Base-by-base conservation (phyloP, 2,113 vertebrate species). In the Mungos mungo region DNA sequence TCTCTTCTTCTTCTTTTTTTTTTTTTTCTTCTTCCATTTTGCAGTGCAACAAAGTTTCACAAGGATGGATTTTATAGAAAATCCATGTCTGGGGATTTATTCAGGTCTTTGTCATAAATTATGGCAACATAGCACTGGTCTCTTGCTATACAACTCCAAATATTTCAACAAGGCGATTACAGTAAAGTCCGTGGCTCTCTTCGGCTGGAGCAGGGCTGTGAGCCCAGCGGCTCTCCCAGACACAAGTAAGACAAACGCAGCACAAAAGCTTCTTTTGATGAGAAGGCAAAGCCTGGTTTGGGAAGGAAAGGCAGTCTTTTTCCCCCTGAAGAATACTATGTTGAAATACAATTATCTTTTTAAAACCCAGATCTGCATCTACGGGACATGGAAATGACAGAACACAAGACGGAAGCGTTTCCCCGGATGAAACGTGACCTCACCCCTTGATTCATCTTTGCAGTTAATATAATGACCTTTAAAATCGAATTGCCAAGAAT, bases 1-100 rank as follows among this genome's bases (percentile, higher is more conserved):
- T 52, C 35, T 57, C 74, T 88, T 14, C 45, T 79, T 50, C 21
- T 66, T 66, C 21, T 66, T 66, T 1, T 29, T 29, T 29, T 29
- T 31, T 66, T 31, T 66, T 52, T 31, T 52, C 50, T 52, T 33
- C 11, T 52, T 11, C 9, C 96, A 96, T 93, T 97, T 97, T 85
- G 54, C 90, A 87, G 69, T 35, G 85, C 91, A 88, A 95, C 95
- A 86, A 72, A 97, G 66, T 97, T 97, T 98, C 90, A 90, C 66
- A 79, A 95, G 96, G 96, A 93, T 97, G 66, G 86, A 45, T 98
- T 98, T 97, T 98, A 97, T 88, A 97, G 96, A 90, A 98, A 98
- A 98, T 98, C 95, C 90, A 88, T 87, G 97, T 79, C 90, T 88
- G 54, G 82, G 95, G 91, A 96, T 98, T 97, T 98, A 97, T 92